A percentile compares a stretch with the other conserved stretches of the same genome.
These are phyloP conservation scores for Sphaerophoria rueppellii DNA, from an alignment of 2,888 invertebrate species.

Conservation along the genomic window DNA sequence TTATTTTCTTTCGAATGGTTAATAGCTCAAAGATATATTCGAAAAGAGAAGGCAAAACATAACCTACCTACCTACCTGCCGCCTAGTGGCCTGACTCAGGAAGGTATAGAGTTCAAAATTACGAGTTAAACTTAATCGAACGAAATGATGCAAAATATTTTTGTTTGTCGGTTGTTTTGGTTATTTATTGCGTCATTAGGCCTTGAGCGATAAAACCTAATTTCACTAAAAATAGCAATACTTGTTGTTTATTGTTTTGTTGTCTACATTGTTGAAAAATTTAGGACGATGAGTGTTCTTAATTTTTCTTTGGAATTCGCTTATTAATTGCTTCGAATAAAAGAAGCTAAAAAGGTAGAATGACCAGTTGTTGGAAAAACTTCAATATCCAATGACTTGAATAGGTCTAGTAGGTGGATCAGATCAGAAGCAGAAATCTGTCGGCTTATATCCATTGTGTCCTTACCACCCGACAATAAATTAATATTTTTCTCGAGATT, in stretches of 20 bases:
- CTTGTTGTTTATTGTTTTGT: slow-evolving; percentile 8
- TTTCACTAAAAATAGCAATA: slow-evolving; percentile 20
- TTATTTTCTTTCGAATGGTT: background rate
- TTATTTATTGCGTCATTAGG: slow-evolving; percentile 15
- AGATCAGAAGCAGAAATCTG: no score
- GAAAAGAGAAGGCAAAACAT: background rate
- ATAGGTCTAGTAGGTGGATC: no score
- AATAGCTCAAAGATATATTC: background rate
- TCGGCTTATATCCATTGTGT: no score
- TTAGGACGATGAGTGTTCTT: background rate
- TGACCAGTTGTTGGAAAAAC: no score
- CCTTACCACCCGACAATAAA: no score
- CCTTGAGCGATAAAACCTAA: slow-evolving; percentile 25
- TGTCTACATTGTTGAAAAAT: background rate
- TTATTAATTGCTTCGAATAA: no score
- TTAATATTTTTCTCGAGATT: no score
- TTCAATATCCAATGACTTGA: no score
- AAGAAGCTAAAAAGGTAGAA: no score
- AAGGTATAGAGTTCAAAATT: background rate
- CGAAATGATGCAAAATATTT: background rate
- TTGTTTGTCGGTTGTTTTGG: background rate
- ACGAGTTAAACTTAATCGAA: background rate
- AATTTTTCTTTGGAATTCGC: background rate
- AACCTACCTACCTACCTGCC: no score
- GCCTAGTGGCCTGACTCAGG: background rate